Evolutionary conservation across 2,888 invertebrate species (phyloP).

Genomic region (Pseudococcus longispinus): DNA sequence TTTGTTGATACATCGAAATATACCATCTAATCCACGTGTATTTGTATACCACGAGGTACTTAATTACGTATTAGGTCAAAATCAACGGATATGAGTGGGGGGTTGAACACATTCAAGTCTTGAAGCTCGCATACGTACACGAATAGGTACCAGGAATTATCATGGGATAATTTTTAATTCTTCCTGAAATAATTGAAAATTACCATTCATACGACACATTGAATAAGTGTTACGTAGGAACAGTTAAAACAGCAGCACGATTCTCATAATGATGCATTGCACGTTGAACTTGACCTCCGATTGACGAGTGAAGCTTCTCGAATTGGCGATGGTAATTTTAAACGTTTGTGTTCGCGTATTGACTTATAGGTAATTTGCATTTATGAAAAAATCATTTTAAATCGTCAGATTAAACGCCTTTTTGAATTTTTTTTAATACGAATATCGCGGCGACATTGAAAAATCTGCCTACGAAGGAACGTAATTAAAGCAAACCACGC

Average conservation of each 20-base stretch:
- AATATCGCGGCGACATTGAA: constrained; percentile 4
- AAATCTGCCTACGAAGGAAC: constrained; percentile 19
- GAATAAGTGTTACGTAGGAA: not conserved
- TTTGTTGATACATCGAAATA: too few species aligned
- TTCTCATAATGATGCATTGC: not conserved
- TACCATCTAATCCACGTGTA: too few species aligned
- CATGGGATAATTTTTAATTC: not conserved
- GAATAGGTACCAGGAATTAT: not conserved
- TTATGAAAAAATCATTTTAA: not conserved
- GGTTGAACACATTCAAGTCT: too few species aligned
- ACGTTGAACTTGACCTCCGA: not conserved
- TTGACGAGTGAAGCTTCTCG: not conserved
- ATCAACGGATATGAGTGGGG: too few species aligned
- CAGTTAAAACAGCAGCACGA: not conserved
- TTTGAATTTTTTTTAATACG: not conserved
- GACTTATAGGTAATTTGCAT: not conserved
- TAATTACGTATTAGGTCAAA: too few species aligned
- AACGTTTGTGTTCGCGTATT: not conserved
- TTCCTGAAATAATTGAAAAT: not conserved
- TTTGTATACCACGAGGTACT: too few species aligned
- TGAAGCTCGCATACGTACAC: too few species aligned
- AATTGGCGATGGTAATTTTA: not conserved
- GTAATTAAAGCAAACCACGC: constrained; percentile 24
- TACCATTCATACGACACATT: not conserved
- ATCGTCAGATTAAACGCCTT: not conserved